Percentiles rank a stretch among this genome's conserved stretches.
Evolutionary conservation across 2,113 vertebrate genomes (phyloP).

Genomic region (Dolichallabes microphthalmus): DNA sequence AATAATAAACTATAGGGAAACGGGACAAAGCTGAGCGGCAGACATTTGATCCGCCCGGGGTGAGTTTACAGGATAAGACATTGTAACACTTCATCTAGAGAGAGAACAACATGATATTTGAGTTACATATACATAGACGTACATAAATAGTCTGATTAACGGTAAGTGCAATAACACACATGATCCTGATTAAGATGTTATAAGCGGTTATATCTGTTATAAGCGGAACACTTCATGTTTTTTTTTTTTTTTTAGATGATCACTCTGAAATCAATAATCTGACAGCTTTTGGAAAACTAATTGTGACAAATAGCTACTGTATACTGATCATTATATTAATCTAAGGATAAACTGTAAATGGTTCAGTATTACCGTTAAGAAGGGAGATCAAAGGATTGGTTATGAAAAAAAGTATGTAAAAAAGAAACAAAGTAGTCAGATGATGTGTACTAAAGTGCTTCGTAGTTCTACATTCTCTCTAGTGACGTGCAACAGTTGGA

Average conservation of each 20-base stretch:
- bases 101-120: background rate
- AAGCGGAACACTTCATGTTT: background rate
- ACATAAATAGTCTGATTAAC: background rate
- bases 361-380: background rate
- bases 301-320: background rate
- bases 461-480: no score
- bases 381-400: background rate
- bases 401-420: background rate
- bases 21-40: background rate
- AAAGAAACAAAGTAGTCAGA: background rate
- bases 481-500: no score
- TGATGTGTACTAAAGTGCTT: background rate
- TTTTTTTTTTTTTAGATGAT: no score
- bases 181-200: background rate
- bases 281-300: background rate
- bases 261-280: no score
- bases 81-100: background rate
- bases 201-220: background rate
- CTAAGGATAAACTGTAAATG: background rate
- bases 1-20: background rate
- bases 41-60: background rate
- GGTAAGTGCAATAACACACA: background rate
- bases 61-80: background rate
- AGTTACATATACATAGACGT: background rate
- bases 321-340: background rate